Conservation (phyloP, 2,888 invertebrate genomes). For the Drosophila suboccidentalis region DNA sequence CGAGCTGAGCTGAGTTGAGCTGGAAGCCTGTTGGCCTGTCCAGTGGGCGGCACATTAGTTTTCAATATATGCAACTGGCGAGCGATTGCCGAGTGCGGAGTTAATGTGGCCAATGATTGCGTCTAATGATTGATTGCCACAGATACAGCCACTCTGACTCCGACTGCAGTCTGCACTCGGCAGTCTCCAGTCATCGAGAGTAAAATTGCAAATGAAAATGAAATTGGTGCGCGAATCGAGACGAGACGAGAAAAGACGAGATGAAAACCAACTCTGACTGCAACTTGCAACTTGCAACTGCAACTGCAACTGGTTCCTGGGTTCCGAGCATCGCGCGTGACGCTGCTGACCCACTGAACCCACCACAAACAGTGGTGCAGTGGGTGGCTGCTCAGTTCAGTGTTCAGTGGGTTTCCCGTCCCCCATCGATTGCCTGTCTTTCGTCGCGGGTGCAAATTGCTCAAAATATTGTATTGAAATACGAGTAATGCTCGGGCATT, state of each 20-base stretch:
- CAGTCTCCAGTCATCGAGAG: slow-evolving; percentile 51
- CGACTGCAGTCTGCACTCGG: neutral
- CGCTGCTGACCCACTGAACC: slow-evolving; percentile 80
- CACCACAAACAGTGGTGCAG: slow-evolving; percentile 34
- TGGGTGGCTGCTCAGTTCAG: slow-evolving; percentile 58
- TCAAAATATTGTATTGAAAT: slow-evolving; percentile 70
- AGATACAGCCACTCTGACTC: slow-evolving; percentile 53
- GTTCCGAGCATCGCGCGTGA: slow-evolving; percentile 65
- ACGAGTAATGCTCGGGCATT: slow-evolving; percentile 62
- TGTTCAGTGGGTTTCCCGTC: slow-evolving; percentile 43
- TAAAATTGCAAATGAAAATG: slow-evolving; percentile 75
- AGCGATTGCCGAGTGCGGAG: slow-evolving; percentile 60
- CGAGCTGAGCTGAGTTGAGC: slow-evolving; percentile 1
- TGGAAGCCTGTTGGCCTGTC: slow-evolving; percentile 41
- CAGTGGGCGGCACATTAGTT: slow-evolving; percentile 80
- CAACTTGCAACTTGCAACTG: slow-evolving; percentile 29
- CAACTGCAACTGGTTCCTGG: slow-evolving; percentile 67
- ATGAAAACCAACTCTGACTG: slow-evolving; percentile 25
- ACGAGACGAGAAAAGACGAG: slow-evolving; percentile 7
- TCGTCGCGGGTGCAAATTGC: slow-evolving; percentile 72
- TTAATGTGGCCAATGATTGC: slow-evolving; percentile 77
- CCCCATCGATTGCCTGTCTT: slow-evolving; percentile 28
- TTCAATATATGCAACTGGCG: slow-evolving; percentile 68
- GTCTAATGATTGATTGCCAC: slow-evolving; percentile 79
- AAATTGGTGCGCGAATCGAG: slow-evolving; percentile 56